Percentiles rank a stretch among this genome's conserved stretches.
phyloP scores from a whole-genome alignment of 2,888 invertebrate genomes.

The Mermis nigrescens region DNA sequence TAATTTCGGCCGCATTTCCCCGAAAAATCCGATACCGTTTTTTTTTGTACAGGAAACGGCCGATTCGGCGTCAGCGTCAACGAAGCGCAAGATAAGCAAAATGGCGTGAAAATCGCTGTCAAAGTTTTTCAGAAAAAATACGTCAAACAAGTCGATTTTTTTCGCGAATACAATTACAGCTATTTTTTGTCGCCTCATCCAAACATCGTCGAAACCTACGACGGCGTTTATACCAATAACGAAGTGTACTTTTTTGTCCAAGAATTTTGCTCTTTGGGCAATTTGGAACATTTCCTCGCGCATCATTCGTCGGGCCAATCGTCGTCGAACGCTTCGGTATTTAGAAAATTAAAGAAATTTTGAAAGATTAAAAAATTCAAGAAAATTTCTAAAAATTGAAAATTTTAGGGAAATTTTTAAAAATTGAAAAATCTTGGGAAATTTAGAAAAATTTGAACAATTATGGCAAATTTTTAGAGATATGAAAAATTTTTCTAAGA shows the following conservation, averaged over 20 bases:
- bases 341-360: too few relatives aligned
- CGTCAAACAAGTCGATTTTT: slow-evolving; percentile 59
- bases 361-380: too few relatives aligned
- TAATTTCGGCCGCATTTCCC: too few relatives aligned
- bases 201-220: slow-evolving; percentile 81
- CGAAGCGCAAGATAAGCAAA: not conserved
- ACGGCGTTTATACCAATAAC: slow-evolving; percentile 82
- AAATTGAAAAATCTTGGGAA: too few relatives aligned
- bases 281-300: slow-evolving; percentile 66
- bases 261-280: slow-evolving; percentile 82
- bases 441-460: too few relatives aligned
- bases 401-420: too few relatives aligned
- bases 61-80: not conserved
- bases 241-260: slow-evolving; percentile 82
- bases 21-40: too few relatives aligned
- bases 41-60: not conserved
- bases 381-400: too few relatives aligned
- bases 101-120: slow-evolving; percentile 51
- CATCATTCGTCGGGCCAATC: not conserved
- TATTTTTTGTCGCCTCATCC: slow-evolving; percentile 78
- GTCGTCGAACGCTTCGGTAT: too few relatives aligned
- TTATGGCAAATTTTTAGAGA: too few relatives aligned
- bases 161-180: slow-evolving; percentile 85
- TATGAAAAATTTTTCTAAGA: too few relatives aligned
- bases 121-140: slow-evolving; percentile 43